phyloP scores from a whole-genome alignment of 2,888 invertebrate genomes.

The Orthonevra nobilis region DNA sequence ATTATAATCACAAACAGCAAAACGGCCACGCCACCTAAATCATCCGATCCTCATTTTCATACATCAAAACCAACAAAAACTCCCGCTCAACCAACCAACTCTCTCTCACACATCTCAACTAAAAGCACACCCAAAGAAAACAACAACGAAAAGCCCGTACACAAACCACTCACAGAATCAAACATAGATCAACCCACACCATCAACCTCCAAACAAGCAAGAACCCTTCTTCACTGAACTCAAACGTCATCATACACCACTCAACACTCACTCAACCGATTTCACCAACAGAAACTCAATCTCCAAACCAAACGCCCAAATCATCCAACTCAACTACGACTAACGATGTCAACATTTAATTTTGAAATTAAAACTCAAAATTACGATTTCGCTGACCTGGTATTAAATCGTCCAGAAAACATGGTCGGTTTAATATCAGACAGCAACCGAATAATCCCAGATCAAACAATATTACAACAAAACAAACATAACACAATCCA shows the following conservation, averaged over 20 bases:
- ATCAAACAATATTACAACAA: constrained; percentile 2
- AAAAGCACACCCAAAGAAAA: no score
- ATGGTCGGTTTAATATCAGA: constrained; percentile 2
- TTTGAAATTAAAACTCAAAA: background rate
- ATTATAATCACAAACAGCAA: no score
- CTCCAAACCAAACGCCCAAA: background rate
- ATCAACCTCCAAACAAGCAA: no score
- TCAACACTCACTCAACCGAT: background rate
- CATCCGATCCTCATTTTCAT: no score
- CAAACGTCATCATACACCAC: constrained; percentile 5
- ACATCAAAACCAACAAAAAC: no score
- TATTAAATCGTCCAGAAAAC: background rate
- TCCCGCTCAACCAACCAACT: no score
- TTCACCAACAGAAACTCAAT: background rate
- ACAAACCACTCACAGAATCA: no score
- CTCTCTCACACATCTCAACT: no score
- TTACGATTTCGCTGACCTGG: background rate
- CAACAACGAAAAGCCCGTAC: no score
- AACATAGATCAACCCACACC: no score
- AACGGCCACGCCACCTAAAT: no score
- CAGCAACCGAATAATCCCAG: background rate
- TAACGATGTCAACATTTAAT: background rate
- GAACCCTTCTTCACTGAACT: no score
- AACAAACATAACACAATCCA: constrained; percentile 1
- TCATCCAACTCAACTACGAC: background rate